Base-by-base conservation (phyloP, 2,888 invertebrate species). In the Lomographa bimaculata region DNA sequence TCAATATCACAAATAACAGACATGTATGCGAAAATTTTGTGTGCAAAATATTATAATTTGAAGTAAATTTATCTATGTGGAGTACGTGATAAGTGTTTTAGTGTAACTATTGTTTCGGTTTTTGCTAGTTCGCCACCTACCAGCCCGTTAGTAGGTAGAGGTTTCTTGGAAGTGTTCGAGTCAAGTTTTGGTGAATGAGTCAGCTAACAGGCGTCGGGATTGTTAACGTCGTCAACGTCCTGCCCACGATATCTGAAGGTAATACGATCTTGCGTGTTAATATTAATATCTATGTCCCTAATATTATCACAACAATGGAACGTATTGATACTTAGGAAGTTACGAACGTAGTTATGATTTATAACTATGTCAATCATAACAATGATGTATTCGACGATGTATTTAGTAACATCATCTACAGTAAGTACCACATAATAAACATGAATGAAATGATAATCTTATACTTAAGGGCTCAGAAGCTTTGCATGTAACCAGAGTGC, bases 211-310 rank as follows among this genome's bases (percentile, higher is more conserved):
- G 84, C 79, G 89, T 85, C 71, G 87, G 87, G 63, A 86, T 87
- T 72, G 82, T 87, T 65, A 87, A 79, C 78, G 73, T 87, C 65
- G 89, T 86, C 75, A 87, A 84, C 86, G 86, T 84, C 77, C 74
- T 89, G 73, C 89, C 89, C 64, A 87, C 89, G 47, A 89, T 89
- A 64, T 81, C 86, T 46, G 89, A 89, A 87, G 89, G 89, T 89
- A 80, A 75, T 49, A 43, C 50, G 28, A 46, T 30, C 24, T 28
- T 21, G 29, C 34, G 16, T 45, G 33, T 25, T 46, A 42, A 19
- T 33, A 10, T 16, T 16, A 28, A 27, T 20, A 37, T 28, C 23
- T 23, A 21, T 7, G 7, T 16, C n/a, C n/a, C n/a, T n/a, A 21
- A 32, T 33, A 11, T 43, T 39, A 16, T 46, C 33, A 47, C 40